These are phyloP conservation scores for Gryllus bimaculatus DNA, from an alignment of 1,140 invertebrate genomes.

Conservation along the genomic window DNA sequence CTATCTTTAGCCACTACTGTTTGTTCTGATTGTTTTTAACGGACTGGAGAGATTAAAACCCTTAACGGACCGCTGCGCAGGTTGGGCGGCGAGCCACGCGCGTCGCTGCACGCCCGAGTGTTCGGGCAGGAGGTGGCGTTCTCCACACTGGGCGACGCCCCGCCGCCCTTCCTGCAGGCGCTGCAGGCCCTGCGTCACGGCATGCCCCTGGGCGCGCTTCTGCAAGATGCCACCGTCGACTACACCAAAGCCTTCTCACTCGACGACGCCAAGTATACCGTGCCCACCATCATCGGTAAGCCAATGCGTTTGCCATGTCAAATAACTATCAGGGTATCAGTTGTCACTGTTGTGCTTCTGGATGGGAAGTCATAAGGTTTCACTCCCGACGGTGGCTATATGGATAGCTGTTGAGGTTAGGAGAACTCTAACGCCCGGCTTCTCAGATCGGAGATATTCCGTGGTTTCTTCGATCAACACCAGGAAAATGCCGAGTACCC, in stretches of 20 bases:
- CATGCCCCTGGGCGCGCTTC: background rate
- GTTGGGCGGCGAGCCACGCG: conserved; percentile 26
- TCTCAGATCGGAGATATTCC: too few relatives aligned
- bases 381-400: too few relatives aligned
- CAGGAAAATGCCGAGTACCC: too few relatives aligned
- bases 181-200: background rate
- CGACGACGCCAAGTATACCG: background rate
- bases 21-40: too few relatives aligned
- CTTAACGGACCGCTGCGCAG: background rate
- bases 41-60: too few relatives aligned
- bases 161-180: background rate
- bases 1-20: too few relatives aligned
- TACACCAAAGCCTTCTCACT: background rate
- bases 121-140: conserved; percentile 35
- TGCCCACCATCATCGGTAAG: background rate
- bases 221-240: background rate
- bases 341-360: too few relatives aligned
- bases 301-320: background rate
- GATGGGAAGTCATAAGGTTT: too few relatives aligned
- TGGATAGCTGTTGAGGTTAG: too few relatives aligned
- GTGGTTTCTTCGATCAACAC: too few relatives aligned
- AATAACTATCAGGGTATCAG: background rate
- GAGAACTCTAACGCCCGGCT: too few relatives aligned
- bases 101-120: conserved; percentile 30
- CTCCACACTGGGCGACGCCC: conserved; percentile 27